Conservation (phyloP, 1,140 invertebrate species). For the Habropoda laboriosa region DNA sequence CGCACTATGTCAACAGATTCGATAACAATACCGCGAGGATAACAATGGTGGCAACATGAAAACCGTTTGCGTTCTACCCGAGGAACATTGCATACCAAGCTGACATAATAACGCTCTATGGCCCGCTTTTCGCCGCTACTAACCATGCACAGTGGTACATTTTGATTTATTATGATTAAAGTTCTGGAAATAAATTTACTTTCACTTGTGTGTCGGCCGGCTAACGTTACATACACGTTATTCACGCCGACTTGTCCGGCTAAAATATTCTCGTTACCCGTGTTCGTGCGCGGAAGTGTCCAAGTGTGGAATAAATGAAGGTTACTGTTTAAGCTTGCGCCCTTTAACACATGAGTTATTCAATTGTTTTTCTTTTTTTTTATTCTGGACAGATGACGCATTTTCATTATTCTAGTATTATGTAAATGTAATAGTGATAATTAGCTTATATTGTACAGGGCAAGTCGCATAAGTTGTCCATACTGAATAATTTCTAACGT, state of each 20-base stretch:
- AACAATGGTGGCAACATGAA: conserved; percentile 9
- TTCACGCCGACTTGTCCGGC: neutral
- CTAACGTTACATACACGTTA: neutral
- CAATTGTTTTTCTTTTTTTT: neutral
- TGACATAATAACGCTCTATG: conserved; percentile 28
- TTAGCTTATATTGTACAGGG: too few species aligned
- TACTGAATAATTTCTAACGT: too few species aligned
- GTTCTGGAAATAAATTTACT: conserved; percentile 28
- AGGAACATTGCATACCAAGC: conserved; percentile 19
- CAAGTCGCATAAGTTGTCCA: too few species aligned
- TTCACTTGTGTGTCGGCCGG: neutral
- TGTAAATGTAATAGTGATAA: too few species aligned
- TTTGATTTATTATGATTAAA: conserved; percentile 38
- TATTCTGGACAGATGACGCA: neutral
- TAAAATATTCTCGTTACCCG: neutral
- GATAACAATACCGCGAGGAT: neutral
- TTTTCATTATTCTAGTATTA: neutral
- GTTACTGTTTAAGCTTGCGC: neutral
- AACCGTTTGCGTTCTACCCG: neutral
- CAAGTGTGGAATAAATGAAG: neutral
- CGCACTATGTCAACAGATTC: neutral
- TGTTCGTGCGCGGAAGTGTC: neutral
- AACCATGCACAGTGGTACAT: neutral
- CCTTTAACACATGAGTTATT: neutral
- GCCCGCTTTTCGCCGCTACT: neutral